These are phyloP conservation scores for Hermaeophaga mercurialis DNA, from an alignment of 2,888 invertebrate genomes.

Conservation along the genomic window DNA sequence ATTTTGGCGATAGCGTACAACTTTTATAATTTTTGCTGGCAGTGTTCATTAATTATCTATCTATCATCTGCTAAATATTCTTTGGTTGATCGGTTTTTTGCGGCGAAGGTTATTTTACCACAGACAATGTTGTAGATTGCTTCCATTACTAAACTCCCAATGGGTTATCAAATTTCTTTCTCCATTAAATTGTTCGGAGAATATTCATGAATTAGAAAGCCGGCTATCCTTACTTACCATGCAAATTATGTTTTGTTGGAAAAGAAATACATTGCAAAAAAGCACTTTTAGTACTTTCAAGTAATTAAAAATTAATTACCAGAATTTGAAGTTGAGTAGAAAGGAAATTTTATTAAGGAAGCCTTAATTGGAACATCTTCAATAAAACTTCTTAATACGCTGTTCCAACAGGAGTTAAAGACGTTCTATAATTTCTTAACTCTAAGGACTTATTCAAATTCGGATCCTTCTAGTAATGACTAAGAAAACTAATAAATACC, in stretches of 20 bases:
- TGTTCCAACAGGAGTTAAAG: constrained; percentile 23
- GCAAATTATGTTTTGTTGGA: constrained; percentile 25
- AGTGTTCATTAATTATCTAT: too few relatives aligned
- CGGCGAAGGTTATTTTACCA: neutral
- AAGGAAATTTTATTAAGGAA: constrained; percentile 25
- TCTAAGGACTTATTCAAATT: constrained; percentile 13
- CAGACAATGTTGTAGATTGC: constrained; percentile 10
- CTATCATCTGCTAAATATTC: too few relatives aligned
- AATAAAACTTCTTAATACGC: constrained; percentile 29
- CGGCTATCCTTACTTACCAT: constrained; percentile 20
- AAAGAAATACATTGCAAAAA: constrained; percentile 22
- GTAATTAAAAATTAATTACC: constrained; percentile 52
- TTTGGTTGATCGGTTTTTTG: too few relatives aligned
- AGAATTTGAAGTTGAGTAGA: constrained; percentile 37
- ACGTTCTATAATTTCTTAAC: constrained; percentile 5
- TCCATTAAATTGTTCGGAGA: constrained; percentile 20
- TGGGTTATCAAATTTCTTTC: constrained; percentile 17
- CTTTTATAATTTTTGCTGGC: too few relatives aligned
- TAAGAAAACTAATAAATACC: constrained; percentile 3
- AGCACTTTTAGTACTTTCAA: constrained; percentile 40
- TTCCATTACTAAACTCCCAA: constrained; percentile 9
- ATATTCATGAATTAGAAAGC: constrained; percentile 23
- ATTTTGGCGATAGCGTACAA: too few relatives aligned
- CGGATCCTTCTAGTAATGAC: neutral
- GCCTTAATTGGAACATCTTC: constrained; percentile 29